Evolutionary conservation across 2,797 vertebrate species (phyloP).

Genomic region (Sebastes ruberrimus): DNA sequence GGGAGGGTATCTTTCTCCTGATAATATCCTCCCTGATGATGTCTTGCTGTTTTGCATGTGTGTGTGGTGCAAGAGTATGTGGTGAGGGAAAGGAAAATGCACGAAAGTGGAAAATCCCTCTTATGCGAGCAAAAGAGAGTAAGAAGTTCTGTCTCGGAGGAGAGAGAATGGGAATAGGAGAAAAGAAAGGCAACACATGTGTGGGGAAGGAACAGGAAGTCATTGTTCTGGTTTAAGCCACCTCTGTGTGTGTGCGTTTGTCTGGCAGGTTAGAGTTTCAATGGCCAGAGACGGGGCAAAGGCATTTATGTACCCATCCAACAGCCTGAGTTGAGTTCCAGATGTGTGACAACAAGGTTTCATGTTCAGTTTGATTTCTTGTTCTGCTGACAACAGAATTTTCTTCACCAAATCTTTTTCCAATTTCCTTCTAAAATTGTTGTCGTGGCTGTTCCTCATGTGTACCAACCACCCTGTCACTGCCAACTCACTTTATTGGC

Average conservation of each 20-base stretch:
- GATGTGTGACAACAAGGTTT: neutral
- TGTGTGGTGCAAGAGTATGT: neutral
- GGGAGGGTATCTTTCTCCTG: neutral
- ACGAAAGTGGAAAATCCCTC: neutral
- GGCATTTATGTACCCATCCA: neutral
- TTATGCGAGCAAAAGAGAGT: neutral
- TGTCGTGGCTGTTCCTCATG: neutral
- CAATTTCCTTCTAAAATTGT: neutral
- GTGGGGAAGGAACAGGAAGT: neutral
- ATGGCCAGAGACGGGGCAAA: neutral
- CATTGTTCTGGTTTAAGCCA: neutral
- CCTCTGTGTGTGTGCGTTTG: too few relatives aligned
- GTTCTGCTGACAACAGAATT: neutral
- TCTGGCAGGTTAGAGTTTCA: neutral
- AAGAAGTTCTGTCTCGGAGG: neutral
- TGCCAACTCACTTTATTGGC: too few relatives aligned
- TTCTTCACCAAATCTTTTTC: neutral
- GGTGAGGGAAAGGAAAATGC: neutral
- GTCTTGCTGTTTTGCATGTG: neutral
- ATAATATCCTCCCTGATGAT: neutral
- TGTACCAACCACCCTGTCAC: too few relatives aligned
- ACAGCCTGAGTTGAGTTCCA: neutral
- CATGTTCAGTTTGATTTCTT: neutral
- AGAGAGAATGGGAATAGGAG: neutral
- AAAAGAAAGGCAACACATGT: neutral